Evolutionary conservation across 1,140 invertebrate genomes (phyloP).

Genomic region (Macrocentrus cingulum): DNA sequence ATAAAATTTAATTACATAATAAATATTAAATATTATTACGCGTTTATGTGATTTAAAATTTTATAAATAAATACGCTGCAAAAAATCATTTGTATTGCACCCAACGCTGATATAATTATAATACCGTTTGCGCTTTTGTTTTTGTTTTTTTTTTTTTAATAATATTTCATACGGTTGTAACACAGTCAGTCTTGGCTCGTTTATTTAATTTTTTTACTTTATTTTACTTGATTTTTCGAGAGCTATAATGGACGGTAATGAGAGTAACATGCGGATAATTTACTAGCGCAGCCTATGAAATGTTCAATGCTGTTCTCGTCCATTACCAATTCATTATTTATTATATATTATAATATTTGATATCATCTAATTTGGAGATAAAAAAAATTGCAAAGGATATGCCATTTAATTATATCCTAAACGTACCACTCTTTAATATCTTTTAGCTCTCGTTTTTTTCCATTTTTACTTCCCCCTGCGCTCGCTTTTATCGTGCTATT

Average conservation of each 20-base stretch:
- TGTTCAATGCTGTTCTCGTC: neutral
- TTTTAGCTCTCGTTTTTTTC: constrained; percentile 78
- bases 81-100: too few relatives aligned
- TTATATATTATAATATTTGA: neutral
- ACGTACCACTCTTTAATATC: constrained; percentile 95
- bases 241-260: neutral
- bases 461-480: constrained; percentile 55
- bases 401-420: constrained; percentile 53
- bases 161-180: neutral
- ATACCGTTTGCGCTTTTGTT: too few relatives aligned
- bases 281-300: neutral
- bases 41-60: too few relatives aligned
- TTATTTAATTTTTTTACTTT: constrained; percentile 3
- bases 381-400: neutral
- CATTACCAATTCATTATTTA: neutral
- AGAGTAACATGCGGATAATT: neutral
- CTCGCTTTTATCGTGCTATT: constrained; percentile 51
- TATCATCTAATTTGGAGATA: neutral
- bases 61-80: too few relatives aligned
- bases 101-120: too few relatives aligned
- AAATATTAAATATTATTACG: too few relatives aligned
- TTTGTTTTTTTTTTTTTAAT: neutral
- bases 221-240: neutral
- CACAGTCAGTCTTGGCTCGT: constrained; percentile 3
- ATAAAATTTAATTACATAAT: too few relatives aligned